Evolutionary conservation across 2,888 invertebrate species (phyloP).

Genomic region (Nomada ferruginata): DNA sequence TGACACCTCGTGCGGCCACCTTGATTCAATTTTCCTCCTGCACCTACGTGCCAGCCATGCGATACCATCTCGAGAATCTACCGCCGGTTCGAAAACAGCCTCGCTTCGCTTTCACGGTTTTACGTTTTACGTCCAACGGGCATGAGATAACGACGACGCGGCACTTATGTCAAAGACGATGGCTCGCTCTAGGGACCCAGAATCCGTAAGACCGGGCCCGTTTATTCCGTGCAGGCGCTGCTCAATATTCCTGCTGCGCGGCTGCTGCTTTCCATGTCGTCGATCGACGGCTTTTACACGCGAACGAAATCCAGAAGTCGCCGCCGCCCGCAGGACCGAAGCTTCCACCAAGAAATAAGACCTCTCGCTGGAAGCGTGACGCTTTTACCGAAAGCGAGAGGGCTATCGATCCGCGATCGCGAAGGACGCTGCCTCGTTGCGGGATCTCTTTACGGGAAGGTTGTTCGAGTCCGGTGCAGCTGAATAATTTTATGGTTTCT

Average conservation of each 20-base stretch:
- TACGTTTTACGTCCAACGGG: background rate
- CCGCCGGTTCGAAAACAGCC: background rate
- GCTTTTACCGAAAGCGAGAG: constrained; percentile 56
- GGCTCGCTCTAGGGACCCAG: constrained; percentile 52
- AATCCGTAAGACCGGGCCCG: constrained; percentile 56
- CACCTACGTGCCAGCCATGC: constrained; percentile 50
- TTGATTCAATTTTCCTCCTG: constrained; percentile 49
- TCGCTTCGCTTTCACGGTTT: constrained; percentile 26
- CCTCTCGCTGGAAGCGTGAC: constrained; percentile 61
- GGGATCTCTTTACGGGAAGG: too few species aligned
- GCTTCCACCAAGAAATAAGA: constrained; percentile 57
- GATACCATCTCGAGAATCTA: background rate
- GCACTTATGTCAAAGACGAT: constrained; percentile 54
- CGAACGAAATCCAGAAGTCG: constrained; percentile 66
- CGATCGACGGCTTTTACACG: constrained; percentile 59
- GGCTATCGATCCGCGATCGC: constrained; percentile 32
- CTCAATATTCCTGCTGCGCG: constrained; percentile 62
- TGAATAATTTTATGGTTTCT: too few species aligned
- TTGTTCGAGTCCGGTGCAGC: too few species aligned
- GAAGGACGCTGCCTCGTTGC: background rate
- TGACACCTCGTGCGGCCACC: constrained; percentile 54
- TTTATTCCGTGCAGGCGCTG: constrained; percentile 59
- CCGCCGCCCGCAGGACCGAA: constrained; percentile 16
- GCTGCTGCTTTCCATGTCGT: constrained; percentile 49
- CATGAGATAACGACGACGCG: constrained; percentile 47